A percentile compares a stretch with the other conserved stretches of the same genome.
These are phyloP conservation scores for Pempheris klunzingeri DNA, from an alignment of 2,797 vertebrate genomes.

Conservation along the genomic window DNA sequence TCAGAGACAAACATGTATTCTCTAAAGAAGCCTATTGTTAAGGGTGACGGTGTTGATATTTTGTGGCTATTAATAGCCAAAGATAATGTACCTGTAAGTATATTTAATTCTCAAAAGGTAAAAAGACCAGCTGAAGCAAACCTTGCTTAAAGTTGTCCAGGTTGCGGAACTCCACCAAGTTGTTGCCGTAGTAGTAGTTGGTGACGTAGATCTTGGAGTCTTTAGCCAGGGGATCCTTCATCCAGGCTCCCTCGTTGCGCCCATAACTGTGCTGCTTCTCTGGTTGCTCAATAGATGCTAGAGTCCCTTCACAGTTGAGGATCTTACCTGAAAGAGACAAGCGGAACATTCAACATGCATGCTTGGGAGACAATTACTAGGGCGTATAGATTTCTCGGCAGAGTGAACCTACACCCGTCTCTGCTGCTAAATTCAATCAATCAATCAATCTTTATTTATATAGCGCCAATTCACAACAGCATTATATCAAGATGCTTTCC, in stretches of 20 bases:
- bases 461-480: no score
- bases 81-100: no score
- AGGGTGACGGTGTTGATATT: background rate
- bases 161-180: conserved; percentile 96
- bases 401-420: background rate
- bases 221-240: conserved; percentile 94
- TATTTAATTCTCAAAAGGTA: no score
- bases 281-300: conserved; percentile 91
- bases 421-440: conserved; percentile 29
- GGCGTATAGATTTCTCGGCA: conserved; percentile 42
- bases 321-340: conserved; percentile 81
- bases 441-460: no score
- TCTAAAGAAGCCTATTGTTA: background rate
- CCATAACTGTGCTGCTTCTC: conserved; percentile 95
- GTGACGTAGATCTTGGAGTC: conserved; percentile 96
- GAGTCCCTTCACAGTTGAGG: conserved; percentile 92
- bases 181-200: conserved; percentile 99
- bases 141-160: conserved; percentile 99
- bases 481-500: no score
- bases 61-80: no score
- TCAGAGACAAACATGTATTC: background rate
- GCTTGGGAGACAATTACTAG: conserved; percentile 5
- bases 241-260: conserved; percentile 98
- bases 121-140: conserved; percentile 58
- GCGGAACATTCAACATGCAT: conserved; percentile 10